Base-by-base conservation (phyloP, 1,140 invertebrate species). In the Scylla paramamosain region DNA sequence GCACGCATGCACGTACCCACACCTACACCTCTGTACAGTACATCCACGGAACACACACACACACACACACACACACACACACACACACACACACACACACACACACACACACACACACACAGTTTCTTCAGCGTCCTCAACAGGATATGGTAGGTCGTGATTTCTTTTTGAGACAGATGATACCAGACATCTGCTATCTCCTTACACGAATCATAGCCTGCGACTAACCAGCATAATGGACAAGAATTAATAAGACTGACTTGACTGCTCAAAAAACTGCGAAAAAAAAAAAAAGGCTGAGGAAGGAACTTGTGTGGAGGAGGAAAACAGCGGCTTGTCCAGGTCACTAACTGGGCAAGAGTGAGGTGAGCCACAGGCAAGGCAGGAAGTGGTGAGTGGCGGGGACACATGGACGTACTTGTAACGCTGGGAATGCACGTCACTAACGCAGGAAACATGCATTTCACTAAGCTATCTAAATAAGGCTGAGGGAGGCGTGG, bases 41-140 rank as follows among this genome's bases (percentile, higher is more conserved):
- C 77, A 82, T 28, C 20, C 2, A 25, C 20, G 20, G 77, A 82
- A 87, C 86, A 87, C 45, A 87, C 84, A 87, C 84, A 31, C 14
- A 20, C 84, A 87, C 28, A 32, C 32, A 77, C 67, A 77, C 67
- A n/a, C 67, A 77, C 67, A n/a, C 67, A 77, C 67, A 20, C 52
- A 59, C 39, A 39, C 52, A 59, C 52, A 20, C 16, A 59, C 10
- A 25, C 83, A 16, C 83, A 86, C 83, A 16, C 14, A 86, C 83
- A 86, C 16, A 16, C n/a, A 87, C 86, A 87, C 45, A 87, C 86
- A 87, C 86, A 32, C 28, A 31, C 86, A 87, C 31, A 32, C 86
- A 77, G 12, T n/a, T 77, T 20, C 2, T 0, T n/a, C n/a, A 7
- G 20, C 67, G 67, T 77, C 16, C 67, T 77, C 67, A 77, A n/a